A percentile compares a stretch with the other conserved stretches of the same genome.
phyloP scores from a whole-genome alignment of 2,113 vertebrate genomes.

The Zosterops hypoxanthus region DNA sequence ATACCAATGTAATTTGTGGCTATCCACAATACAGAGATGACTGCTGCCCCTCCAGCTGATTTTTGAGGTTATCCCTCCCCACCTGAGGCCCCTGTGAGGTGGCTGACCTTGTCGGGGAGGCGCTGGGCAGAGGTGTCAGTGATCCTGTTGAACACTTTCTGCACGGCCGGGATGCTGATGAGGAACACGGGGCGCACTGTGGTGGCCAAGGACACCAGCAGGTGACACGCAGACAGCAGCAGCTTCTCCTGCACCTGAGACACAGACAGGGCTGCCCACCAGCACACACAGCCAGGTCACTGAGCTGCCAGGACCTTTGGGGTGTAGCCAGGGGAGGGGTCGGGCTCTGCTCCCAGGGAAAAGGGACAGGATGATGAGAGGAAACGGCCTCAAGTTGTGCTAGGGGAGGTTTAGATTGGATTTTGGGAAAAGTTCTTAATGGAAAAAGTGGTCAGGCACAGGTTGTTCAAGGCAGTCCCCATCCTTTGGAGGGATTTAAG shows the following conservation, averaged over 20 bases:
- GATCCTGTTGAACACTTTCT: conserved; percentile 94
- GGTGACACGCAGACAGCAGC: conserved; percentile 90
- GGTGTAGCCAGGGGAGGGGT: not conserved
- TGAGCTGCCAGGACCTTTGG: not conserved
- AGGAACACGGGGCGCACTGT: conserved; percentile 95
- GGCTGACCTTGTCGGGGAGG: conserved; percentile 87
- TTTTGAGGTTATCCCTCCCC: not conserved
- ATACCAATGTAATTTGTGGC: not conserved
- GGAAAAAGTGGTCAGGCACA: not conserved
- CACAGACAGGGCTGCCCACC: not conserved
- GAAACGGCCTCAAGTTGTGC: not conserved
- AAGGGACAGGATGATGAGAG: not conserved
- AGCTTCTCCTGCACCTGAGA: conserved; percentile 94
- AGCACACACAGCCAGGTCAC: not conserved
- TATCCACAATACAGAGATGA: not conserved
- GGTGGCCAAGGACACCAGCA: conserved; percentile 92
- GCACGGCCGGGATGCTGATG: conserved; percentile 89
- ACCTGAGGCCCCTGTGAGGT: not conserved
- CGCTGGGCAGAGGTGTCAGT: conserved; percentile 86
- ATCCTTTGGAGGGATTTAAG: not conserved
- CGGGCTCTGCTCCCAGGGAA: not conserved
- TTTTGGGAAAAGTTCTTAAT: not conserved
- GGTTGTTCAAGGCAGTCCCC: not conserved
- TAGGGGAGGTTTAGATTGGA: not conserved
- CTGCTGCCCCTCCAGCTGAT: not conserved